These are phyloP conservation scores for Gymnorhina tibicen DNA, from an alignment of 2,113 vertebrate species.

Conservation along the genomic window DNA sequence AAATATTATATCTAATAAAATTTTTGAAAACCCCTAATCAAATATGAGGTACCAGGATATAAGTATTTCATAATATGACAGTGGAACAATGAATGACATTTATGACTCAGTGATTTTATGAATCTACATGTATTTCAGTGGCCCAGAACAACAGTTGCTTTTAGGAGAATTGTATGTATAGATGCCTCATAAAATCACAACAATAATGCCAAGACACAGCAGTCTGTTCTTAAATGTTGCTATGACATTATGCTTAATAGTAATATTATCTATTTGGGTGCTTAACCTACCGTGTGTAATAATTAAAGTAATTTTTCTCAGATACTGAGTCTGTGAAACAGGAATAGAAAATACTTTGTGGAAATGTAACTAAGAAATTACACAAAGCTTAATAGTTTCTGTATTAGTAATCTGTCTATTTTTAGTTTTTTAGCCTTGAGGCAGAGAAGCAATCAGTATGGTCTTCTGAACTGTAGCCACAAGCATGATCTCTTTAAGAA, in stretches of 20 bases:
- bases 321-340: not conserved
- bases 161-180: not conserved
- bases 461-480: not conserved
- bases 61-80: not conserved
- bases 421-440: not conserved
- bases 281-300: not conserved
- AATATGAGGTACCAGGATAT: not conserved
- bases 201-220: not conserved
- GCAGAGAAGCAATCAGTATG: not conserved
- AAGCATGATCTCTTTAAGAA: not conserved
- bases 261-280: not conserved
- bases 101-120: not conserved
- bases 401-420: constrained; percentile 23
- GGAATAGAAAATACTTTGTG: constrained; percentile 10
- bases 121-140: not conserved
- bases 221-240: not conserved
- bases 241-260: not conserved
- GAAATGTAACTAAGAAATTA: not conserved
- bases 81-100: not conserved
- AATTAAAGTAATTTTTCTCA: not conserved
- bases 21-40: not conserved
- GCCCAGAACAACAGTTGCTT: not conserved
- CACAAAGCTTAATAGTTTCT: not conserved
- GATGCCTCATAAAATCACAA: not conserved
- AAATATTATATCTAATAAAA: not conserved